Evolutionary conservation across 2,888 invertebrate genomes (phyloP).

Genomic region (Aspidiotus rigidus): DNA sequence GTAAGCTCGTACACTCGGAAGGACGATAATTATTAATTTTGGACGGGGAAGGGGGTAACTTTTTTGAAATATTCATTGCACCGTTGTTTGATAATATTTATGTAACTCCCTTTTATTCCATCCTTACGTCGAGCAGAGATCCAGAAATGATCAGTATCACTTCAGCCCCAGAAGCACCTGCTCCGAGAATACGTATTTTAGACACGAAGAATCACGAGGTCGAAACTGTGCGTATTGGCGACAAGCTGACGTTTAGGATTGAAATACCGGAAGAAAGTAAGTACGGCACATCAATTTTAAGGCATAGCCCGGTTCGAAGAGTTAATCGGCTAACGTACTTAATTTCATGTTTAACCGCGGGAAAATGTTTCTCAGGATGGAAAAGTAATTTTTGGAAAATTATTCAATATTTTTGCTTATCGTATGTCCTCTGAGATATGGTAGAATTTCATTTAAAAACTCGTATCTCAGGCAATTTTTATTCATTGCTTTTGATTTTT

Average conservation of each 20-base stretch:
- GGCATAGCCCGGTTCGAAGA: too few species aligned
- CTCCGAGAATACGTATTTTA: conserved; percentile 84
- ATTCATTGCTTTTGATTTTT: too few species aligned
- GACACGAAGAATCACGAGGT: conserved; percentile 79
- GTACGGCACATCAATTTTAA: conserved; percentile 42
- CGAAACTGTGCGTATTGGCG: conserved; percentile 88
- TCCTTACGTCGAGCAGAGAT: conserved; percentile 51
- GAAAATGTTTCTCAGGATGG: too few species aligned
- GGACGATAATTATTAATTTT: neutral
- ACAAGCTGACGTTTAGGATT: conserved; percentile 87
- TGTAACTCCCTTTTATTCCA: too few species aligned
- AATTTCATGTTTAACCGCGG: too few species aligned
- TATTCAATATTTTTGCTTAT: too few species aligned
- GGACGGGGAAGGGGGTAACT: neutral
- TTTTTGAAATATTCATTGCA: neutral
- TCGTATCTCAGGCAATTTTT: too few species aligned
- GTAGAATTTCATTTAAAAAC: too few species aligned
- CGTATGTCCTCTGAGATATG: too few species aligned
- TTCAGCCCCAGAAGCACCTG: conserved; percentile 87
- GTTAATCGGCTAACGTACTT: too few species aligned
- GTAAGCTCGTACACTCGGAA: conserved; percentile 43
- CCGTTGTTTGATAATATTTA: too few species aligned
- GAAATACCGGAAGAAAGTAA: conserved; percentile 93
- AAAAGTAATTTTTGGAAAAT: too few species aligned
- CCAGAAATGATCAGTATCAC: conserved; percentile 94